Evolutionary conservation across 2,797 vertebrate genomes (phyloP).

Genomic region (Urosaurus nigricauda): DNA sequence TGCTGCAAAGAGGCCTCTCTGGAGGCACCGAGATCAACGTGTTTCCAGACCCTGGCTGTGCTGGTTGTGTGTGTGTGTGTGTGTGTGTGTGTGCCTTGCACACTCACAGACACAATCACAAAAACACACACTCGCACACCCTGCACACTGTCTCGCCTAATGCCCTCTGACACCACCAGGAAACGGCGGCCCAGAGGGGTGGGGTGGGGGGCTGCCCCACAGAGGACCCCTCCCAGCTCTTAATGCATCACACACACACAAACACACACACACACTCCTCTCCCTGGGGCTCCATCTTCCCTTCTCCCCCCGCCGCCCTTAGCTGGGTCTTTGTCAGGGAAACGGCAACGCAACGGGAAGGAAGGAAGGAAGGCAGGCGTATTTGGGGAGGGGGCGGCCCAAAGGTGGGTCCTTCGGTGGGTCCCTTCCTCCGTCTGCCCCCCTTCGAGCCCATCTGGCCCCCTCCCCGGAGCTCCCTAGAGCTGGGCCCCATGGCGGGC

Average conservation of each 20-base stretch:
- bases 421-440: too few species aligned
- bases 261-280: too few species aligned
- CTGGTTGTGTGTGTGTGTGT: too few species aligned
- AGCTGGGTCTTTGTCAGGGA: background rate
- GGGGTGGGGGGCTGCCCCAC: too few species aligned
- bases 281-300: background rate
- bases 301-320: too few species aligned
- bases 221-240: accelerated
- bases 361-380: too few species aligned
- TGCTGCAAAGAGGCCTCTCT: too few species aligned
- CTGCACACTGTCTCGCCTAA: background rate
- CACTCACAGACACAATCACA: too few species aligned
- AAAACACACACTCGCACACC: background rate
- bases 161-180: background rate
- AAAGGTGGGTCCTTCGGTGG: background rate
- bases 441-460: too few species aligned
- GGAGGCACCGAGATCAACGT: too few species aligned
- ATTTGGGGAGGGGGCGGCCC: background rate
- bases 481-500: background rate
- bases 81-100: too few species aligned
- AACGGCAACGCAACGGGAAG: background rate
- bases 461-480: background rate
- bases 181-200: background rate
- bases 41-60: background rate
- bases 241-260: too few species aligned